These are phyloP conservation scores for Daphoenositta chrysoptera DNA, from an alignment of 2,113 vertebrate genomes.

Conservation along the genomic window DNA sequence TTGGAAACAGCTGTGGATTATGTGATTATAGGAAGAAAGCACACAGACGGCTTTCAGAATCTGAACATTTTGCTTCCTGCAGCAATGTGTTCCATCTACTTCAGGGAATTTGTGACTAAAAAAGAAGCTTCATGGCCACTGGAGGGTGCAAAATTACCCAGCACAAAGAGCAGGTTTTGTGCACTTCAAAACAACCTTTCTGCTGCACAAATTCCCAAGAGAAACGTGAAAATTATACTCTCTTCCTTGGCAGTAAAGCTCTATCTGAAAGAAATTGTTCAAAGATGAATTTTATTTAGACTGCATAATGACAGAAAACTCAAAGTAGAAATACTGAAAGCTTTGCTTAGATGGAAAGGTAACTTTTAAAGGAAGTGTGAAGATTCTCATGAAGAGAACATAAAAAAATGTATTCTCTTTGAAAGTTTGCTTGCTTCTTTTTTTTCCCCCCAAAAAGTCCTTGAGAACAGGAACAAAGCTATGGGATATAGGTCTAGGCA, in stretches of 20 bases:
- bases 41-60: not conserved
- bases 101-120: not conserved
- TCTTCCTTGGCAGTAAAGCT: not conserved
- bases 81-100: not conserved
- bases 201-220: not conserved
- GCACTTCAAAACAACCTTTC: not conserved
- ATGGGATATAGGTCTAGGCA: not conserved
- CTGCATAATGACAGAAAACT: not conserved
- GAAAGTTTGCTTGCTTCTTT: not conserved
- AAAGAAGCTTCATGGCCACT: not conserved
- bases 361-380: not conserved
- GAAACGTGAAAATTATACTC: not conserved
- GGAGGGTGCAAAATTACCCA: constrained; percentile 1
- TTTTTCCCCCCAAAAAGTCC: not conserved
- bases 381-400: not conserved
- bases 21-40: not conserved
- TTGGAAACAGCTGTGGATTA: not conserved
- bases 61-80: not conserved
- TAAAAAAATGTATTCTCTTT: accelerated
- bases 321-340: not conserved
- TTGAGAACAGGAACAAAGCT: not conserved
- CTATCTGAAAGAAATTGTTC: not conserved
- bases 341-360: not conserved
- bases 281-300: not conserved
- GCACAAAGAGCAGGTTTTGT: not conserved